Conservation (phyloP, 1,140 invertebrate genomes). For the Caenorhabditis inopinata region DNA sequence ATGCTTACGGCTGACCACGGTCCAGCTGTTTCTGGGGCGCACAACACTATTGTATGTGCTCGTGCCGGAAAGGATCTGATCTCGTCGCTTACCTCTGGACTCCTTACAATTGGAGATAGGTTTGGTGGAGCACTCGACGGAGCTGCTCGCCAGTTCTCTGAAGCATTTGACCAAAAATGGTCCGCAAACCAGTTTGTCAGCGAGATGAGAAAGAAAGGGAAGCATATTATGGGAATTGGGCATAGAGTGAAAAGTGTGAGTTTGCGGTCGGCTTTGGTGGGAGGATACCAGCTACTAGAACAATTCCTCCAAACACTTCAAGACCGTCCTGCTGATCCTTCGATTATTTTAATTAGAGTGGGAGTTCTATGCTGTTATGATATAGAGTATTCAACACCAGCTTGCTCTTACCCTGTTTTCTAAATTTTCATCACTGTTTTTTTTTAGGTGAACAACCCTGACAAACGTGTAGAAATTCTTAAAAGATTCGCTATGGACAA, state of each 20-base stretch:
- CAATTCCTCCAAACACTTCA: no score
- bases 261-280: no score
- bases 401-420: no score
- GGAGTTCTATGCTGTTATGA: no score
- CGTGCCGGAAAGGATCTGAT: slow-evolving; percentile 97
- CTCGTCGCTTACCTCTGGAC: slow-evolving; percentile 88
- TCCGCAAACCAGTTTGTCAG: slow-evolving; percentile 99
- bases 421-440: no score
- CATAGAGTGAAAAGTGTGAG: slow-evolving; percentile 88
- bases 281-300: no score
- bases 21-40: slow-evolving; percentile 96
- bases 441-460: slow-evolving; percentile 93
- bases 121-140: slow-evolving; percentile 97
- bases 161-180: slow-evolving; percentile 87
- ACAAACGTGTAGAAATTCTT: slow-evolving; percentile 91
- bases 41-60: slow-evolving; percentile 98
- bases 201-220: slow-evolving; percentile 89
- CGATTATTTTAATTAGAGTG: no score
- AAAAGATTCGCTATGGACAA: slow-evolving; percentile 81
- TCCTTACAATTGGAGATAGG: slow-evolving; percentile 94
- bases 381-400: no score
- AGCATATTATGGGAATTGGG: slow-evolving; percentile 98
- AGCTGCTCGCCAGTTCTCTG: slow-evolving; percentile 92
- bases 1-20: slow-evolving; percentile 99
- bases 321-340: no score